Conservation (phyloP, 2,888 invertebrate genomes). For the Hirtodrosophila duncani region DNA sequence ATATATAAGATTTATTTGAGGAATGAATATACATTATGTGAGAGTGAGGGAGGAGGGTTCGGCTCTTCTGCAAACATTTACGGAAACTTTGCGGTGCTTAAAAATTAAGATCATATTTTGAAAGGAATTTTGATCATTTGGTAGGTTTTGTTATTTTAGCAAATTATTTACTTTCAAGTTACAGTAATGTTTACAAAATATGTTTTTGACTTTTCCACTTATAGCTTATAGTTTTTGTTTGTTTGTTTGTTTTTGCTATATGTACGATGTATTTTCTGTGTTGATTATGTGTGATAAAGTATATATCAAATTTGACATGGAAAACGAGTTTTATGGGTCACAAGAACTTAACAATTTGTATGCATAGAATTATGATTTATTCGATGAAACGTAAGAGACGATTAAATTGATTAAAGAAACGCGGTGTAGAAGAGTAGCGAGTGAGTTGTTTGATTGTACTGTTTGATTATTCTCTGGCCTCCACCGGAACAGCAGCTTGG, state of each 20-base stretch:
- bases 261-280: slow-evolving; percentile 6
- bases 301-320: slow-evolving; percentile 5
- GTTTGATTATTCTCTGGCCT: slow-evolving; percentile 16
- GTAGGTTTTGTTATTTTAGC: slow-evolving; percentile 1
- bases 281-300: slow-evolving; percentile 14
- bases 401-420: slow-evolving; percentile 55
- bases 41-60: too few species aligned
- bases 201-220: slow-evolving; percentile 36
- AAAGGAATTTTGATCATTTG: slow-evolving; percentile 15
- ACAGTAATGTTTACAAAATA: slow-evolving; percentile 37
- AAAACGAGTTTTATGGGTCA: slow-evolving; percentile 17
- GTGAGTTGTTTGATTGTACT: slow-evolving; percentile 16
- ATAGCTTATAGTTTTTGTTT: slow-evolving; percentile 16
- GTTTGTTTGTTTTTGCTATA: slow-evolving; percentile 8
- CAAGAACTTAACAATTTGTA: slow-evolving; percentile 40
- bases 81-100: too few species aligned
- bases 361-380: slow-evolving; percentile 57
- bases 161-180: slow-evolving; percentile 4
- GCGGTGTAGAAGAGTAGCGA: slow-evolving; percentile 42
- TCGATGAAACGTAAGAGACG: slow-evolving; percentile 63
- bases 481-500: too few species aligned
- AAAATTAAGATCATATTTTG: slow-evolving; percentile 34
- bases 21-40: too few species aligned
- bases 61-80: too few species aligned
- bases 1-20: too few species aligned